These are phyloP conservation scores for Chelmon rostratus DNA, from an alignment of 2,797 vertebrate genomes.

Conservation along the genomic window DNA sequence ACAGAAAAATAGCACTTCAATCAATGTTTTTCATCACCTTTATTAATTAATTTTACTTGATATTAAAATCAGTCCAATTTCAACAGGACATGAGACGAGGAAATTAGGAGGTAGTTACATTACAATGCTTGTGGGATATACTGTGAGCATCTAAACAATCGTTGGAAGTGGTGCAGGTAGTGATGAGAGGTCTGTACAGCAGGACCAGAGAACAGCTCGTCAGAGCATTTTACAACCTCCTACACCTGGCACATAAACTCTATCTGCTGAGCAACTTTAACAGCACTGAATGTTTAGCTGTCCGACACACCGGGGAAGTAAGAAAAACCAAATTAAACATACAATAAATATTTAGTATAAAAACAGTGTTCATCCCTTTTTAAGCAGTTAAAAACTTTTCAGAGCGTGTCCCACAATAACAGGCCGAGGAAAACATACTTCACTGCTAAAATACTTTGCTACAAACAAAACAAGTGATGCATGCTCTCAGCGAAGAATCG, in stretches of 20 bases:
- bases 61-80: constrained; percentile 61
- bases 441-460: constrained; percentile 26
- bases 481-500: constrained; percentile 35
- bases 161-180: constrained; percentile 13
- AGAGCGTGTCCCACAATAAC: constrained; percentile 4
- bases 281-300: not conserved
- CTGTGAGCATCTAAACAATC: constrained; percentile 22
- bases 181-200: constrained; percentile 25
- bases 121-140: constrained; percentile 49
- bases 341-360: constrained; percentile 62
- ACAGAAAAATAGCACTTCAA: not conserved
- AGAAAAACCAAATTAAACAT: constrained; percentile 55
- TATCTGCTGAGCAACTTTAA: constrained; percentile 1
- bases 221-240: constrained; percentile 1
- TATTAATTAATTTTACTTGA: constrained; percentile 59
- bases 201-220: not conserved
- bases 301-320: not conserved
- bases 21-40: constrained; percentile 30
- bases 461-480: constrained; percentile 32
- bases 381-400: constrained; percentile 6
- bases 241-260: not conserved
- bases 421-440: constrained; percentile 1
- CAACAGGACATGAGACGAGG: constrained; percentile 56
- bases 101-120: constrained; percentile 70
- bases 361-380: constrained; percentile 41